Conservation (phyloP, 1,140 invertebrate genomes). For the Musca domestica region DNA sequence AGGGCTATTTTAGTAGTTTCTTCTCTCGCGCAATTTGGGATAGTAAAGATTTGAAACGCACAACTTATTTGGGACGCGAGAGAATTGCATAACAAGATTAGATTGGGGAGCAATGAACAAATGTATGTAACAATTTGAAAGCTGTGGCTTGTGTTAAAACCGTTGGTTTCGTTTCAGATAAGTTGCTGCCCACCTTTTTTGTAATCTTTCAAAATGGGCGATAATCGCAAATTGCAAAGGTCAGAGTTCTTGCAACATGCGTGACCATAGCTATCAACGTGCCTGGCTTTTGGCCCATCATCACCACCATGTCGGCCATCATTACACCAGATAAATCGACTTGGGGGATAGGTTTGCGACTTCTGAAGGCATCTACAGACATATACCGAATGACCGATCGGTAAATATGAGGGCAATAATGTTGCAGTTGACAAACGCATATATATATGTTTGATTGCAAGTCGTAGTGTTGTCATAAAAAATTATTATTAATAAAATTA, state of each 20-base stretch:
- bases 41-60: no score
- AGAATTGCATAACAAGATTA: no score
- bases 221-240: slow-evolving; percentile 62
- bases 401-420: no score
- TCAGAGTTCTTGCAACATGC: slow-evolving; percentile 63
- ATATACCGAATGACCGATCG: no score
- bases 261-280: slow-evolving; percentile 41
- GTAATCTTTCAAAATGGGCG: slow-evolving; percentile 42
- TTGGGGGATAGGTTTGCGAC: slow-evolving; percentile 70
- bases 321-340: slow-evolving; percentile 65
- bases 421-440: no score
- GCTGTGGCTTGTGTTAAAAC: no score
- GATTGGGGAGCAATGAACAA: slow-evolving; percentile 10
- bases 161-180: slow-evolving; percentile 7
- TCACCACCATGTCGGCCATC: slow-evolving; percentile 52
- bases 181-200: slow-evolving; percentile 36
- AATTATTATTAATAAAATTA: slow-evolving; percentile 8
- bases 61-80: no score
- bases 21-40: no score
- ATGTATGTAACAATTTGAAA: no score
- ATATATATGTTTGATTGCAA: background rate
- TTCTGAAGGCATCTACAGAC: slow-evolving; percentile 65
- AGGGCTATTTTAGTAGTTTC: no score
- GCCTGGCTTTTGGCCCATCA: slow-evolving; percentile 47
- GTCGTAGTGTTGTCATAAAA: background rate